These are phyloP conservation scores for Epinephelus awoara DNA, from an alignment of 2,797 vertebrate genomes.

Conservation along the genomic window DNA sequence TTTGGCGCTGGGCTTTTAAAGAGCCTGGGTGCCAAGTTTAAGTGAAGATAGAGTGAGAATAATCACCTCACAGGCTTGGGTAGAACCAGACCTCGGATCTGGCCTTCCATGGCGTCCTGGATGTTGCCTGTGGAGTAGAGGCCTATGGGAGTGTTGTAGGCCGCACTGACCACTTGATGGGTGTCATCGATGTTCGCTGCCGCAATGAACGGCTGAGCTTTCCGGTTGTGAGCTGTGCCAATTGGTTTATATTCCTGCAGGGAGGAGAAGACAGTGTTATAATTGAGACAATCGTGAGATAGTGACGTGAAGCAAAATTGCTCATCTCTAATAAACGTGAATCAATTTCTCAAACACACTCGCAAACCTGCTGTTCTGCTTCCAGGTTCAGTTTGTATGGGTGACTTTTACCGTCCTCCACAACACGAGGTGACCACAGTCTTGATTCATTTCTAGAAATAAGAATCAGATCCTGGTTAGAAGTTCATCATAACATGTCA, in stretches of 20 bases:
- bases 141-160: conserved; percentile 99
- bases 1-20: background rate
- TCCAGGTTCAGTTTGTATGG: conserved; percentile 95
- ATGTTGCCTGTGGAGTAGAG: conserved; percentile 99
- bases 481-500: background rate
- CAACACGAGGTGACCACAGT: conserved; percentile 93
- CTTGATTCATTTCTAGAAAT: conserved; percentile 88
- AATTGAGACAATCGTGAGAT: background rate
- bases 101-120: conserved; percentile 95
- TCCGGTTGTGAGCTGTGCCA: conserved; percentile 93
- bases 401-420: conserved; percentile 89
- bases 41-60: conserved; percentile 12
- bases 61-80: conserved; percentile 89
- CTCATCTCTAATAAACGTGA: background rate
- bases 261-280: conserved; percentile 65
- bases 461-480: conserved; percentile 37
- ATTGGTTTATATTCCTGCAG: conserved; percentile 94
- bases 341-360: background rate
- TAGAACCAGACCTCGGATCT: conserved; percentile 92
- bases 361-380: conserved; percentile 93
- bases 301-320: background rate
- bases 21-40: background rate
- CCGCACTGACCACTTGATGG: conserved; percentile 96
- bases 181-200: conserved; percentile 96
- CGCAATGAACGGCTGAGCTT: conserved; percentile 95